Evolutionary conservation across 64 coral and sea anemone genomes (phyloP).

Genomic region (Pocillopora damicornis): DNA sequence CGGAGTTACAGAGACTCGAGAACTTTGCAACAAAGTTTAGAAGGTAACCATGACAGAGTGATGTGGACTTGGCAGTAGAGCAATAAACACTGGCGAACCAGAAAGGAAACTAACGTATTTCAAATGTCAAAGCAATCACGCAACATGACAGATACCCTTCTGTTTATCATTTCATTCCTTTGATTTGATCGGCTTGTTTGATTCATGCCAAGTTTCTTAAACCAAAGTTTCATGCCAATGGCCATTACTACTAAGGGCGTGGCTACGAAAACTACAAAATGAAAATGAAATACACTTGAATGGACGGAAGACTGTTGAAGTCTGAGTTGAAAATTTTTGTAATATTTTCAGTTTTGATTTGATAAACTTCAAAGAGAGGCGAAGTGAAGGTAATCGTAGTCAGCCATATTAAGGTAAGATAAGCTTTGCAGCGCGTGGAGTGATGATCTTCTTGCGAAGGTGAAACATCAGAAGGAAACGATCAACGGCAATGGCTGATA

Average conservation of each 20-base stretch:
- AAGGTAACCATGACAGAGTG: neutral
- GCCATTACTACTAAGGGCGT: conserved; percentile 1
- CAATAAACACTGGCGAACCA: conserved; percentile 22
- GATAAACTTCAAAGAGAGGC: neutral
- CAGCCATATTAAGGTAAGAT: conserved; percentile 17
- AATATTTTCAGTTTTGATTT: neutral
- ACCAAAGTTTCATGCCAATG: conserved; percentile 26
- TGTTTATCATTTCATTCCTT: conserved; percentile 6
- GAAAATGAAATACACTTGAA: neutral
- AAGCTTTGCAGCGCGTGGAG: neutral
- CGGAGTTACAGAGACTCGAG: neutral
- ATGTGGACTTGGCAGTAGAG: neutral
- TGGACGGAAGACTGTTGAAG: neutral
- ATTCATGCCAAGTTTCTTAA: conserved; percentile 1
- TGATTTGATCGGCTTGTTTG: neutral
- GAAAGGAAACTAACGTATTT: conserved; percentile 21
- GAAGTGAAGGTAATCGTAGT: neutral
- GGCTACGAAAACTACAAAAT: conserved; percentile 7
- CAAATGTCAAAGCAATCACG: conserved; percentile 27
- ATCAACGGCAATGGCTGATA: conserved; percentile 27
- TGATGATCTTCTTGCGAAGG: conserved; percentile 4
- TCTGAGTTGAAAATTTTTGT: neutral
- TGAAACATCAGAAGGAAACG: conserved; percentile 29
- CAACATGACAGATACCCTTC: conserved; percentile 9
- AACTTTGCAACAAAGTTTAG: neutral